A percentile compares a stretch with the other conserved stretches of the same genome.
phyloP scores from a whole-genome alignment of 2,888 invertebrate genomes.

The Oscheius sp. region DNA sequence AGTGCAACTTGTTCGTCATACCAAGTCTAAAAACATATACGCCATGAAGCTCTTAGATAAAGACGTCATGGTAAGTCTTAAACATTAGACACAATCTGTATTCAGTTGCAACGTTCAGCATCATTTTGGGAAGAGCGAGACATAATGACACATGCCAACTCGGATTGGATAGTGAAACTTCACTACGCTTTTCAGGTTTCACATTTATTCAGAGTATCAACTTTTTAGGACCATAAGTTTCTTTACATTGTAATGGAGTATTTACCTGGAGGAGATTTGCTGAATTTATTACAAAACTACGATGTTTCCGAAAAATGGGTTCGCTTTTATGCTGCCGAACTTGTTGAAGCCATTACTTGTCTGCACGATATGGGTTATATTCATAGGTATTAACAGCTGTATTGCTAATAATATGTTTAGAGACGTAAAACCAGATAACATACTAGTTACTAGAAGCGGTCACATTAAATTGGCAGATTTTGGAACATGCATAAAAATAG shows the following conservation, averaged over 20 bases:
- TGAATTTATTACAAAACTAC: slow-evolving; percentile 96
- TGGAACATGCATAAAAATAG: slow-evolving; percentile 99
- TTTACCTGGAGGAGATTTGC: slow-evolving; percentile 99
- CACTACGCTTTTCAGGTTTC: slow-evolving; percentile 91
- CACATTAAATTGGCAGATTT: slow-evolving; percentile 98
- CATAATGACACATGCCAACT: slow-evolving; percentile 99
- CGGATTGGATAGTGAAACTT: slow-evolving; percentile 94
- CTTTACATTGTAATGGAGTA: slow-evolving; percentile 99
- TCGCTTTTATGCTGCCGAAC: slow-evolving; percentile 96
- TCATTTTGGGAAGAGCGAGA: slow-evolving; percentile 99
- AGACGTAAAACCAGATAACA: slow-evolving; percentile 89
- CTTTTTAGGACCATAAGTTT: slow-evolving; percentile 83
- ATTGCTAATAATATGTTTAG: slow-evolving; percentile 25
- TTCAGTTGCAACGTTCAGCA: slow-evolving; percentile 91
- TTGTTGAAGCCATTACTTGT: slow-evolving; percentile 93
- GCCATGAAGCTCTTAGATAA: slow-evolving; percentile 99
- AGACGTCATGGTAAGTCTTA: slow-evolving; percentile 85
- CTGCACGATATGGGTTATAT: slow-evolving; percentile 91
- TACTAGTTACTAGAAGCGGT: slow-evolving; percentile 75
- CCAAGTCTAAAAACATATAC: slow-evolving; percentile 88
- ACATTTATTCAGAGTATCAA: background rate
- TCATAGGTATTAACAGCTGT: slow-evolving; percentile 72
- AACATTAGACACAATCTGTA: slow-evolving; percentile 5
- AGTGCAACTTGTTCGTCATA: slow-evolving; percentile 95
- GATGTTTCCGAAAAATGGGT: slow-evolving; percentile 99